Evolutionary conservation across 2,113 vertebrate genomes (phyloP).

Genomic region (Indicator maculatus): DNA sequence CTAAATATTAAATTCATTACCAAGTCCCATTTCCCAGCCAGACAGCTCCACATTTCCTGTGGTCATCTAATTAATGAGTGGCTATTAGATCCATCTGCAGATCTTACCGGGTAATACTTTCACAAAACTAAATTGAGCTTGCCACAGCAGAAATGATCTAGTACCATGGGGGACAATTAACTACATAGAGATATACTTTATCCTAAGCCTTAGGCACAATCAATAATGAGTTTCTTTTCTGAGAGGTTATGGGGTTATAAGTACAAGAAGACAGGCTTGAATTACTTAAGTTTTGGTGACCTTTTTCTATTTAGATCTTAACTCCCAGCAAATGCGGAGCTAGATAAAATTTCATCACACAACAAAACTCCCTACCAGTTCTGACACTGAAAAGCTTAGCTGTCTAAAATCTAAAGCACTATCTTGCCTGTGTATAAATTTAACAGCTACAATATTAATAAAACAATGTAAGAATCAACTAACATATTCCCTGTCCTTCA

Average conservation of each 20-base stretch:
- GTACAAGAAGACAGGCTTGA: conserved; percentile 60
- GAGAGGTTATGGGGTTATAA: conserved; percentile 63
- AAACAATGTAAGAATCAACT: conserved; percentile 27
- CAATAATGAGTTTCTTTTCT: conserved; percentile 77
- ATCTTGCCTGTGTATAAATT: conserved; percentile 55
- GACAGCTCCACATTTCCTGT: conserved; percentile 50
- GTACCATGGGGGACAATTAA: conserved; percentile 78
- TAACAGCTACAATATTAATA: conserved; percentile 44
- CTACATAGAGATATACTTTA: conserved; percentile 66
- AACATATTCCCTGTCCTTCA: neutral
- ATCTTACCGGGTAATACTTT: conserved; percentile 69
- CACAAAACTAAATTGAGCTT: conserved; percentile 77
- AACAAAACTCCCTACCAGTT: conserved; percentile 67
- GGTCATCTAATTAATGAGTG: conserved; percentile 79
- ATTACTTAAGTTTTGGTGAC: conserved; percentile 72
- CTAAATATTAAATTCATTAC: conserved; percentile 52
- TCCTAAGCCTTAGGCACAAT: conserved; percentile 77
- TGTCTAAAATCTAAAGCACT: conserved; percentile 55
- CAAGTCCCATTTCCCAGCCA: conserved; percentile 45
- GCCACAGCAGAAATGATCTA: conserved; percentile 76
- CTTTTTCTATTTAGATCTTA: conserved; percentile 63
- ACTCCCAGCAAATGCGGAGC: conserved; percentile 50
- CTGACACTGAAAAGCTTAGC: conserved; percentile 62
- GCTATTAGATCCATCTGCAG: conserved; percentile 79
- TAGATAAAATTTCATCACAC: conserved; percentile 58